Evolutionary conservation across 2,797 vertebrate genomes (phyloP), one percentile per base, ranked within the genome.

Genomic region (Enteromius argenteus): DNA sequence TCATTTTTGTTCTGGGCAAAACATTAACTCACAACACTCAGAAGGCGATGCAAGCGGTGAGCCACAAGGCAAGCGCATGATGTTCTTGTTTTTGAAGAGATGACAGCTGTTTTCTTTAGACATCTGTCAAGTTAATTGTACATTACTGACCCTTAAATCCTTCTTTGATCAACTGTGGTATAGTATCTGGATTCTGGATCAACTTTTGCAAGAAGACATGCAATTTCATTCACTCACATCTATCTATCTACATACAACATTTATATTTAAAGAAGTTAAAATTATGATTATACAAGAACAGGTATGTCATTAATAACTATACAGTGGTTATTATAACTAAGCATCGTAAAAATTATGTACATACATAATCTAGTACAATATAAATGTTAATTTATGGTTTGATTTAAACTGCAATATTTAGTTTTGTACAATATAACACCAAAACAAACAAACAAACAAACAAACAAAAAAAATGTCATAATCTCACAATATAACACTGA

Each of bases 1-100:
- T 79, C 51, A 71, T 60, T 79, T 69, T 84, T 84, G 75, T 77
- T 77, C 81, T 77, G 73, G 49, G 73, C 49, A 58, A 67, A 80
- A 32, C 78, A 69, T 80, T 80, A 58, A 77, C 81, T 83, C 81
- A n/a, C 46, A 68, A 72, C 67, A 44, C 44, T 56, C 58, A 21
- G 67, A 78, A 78, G 42, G 53, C 67, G 32, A 84, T 71, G 83
- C 42, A 72, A 42, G 35, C 49, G 19, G 46, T 56, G 81, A 83
- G 62, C n/a, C 73, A 77, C 81, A 68, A 83, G n/a, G 37, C 27
- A 13, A 68, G 51, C 49, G 2, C 73, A 67, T 56, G 44, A 76
- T 67, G 62, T 51, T 78, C 66, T 60, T 72, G 69, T n/a, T 84
- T 76, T 84, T 79, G 42, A 58, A 32, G 37, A 68, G 32, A 58